Base-by-base conservation (phyloP, 2,113 vertebrate species). In the Pleuronectes platessa region DNA sequence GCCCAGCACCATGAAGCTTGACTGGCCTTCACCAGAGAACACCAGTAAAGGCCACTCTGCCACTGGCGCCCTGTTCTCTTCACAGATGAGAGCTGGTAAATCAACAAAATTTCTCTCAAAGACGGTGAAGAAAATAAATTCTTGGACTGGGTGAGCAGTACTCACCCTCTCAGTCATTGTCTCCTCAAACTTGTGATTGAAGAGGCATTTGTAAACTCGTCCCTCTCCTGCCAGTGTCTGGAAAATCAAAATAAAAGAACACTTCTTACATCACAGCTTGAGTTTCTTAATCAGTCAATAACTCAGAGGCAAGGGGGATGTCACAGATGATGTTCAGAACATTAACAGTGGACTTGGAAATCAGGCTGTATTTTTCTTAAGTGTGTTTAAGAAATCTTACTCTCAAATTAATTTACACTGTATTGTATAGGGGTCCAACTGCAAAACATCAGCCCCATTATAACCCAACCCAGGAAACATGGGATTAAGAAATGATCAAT, bases 101-200 rank as follows among this genome's bases (percentile, higher is more conserved):
- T 51, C 47, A 5, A 45, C 42, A 18, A 51, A 8, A 54, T n/a
- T 54, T 6, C 51, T 49, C 51, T n/a, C 15, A 2, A n/a, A 54
- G 21, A 21, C 23, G 20, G 17, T 55, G 54, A 17, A 17, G 24
- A 58, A 15, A 5, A 23, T 9, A 23, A 17, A 61, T 10, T 37
- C 9, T 37, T 37, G 12, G 27, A 76, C 45, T 47, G 15, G 15
- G 45, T 17, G 45, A 47, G 15, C 3, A 47, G 45, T 15, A 53
- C 85, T 75, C 78, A 97, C 97, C 94, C 96, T 95, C 83, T 96
- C 96, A 79, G 96, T 96, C 97, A 99, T 98, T 11, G 95, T 95
- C 72, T 99, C 97, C 91, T 99, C 97, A 94, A 98, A 99, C 90
- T 99, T 99, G 93, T 99, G 97, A 85, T 99, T 98, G 85, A 98